Percentiles rank a stretch among this genome's conserved stretches.
These are phyloP conservation scores for Coluber constrictor DNA, from an alignment of 2,797 vertebrate genomes.

Conservation along the genomic window DNA sequence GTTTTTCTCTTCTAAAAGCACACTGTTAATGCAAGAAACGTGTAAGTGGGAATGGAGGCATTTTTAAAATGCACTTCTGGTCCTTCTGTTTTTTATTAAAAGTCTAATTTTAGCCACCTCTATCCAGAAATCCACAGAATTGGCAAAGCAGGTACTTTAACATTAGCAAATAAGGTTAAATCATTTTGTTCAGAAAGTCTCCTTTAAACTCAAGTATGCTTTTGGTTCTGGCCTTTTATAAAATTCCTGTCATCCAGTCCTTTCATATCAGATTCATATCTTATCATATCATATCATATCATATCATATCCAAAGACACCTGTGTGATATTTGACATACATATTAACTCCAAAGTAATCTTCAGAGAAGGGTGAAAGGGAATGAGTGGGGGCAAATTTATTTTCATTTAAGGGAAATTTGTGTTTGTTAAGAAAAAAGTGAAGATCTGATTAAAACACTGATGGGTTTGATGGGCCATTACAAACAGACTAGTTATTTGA, in stretches of 20 bases:
- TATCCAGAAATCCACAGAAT: constrained; percentile 53
- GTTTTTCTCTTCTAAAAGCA: not conserved
- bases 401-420: constrained; percentile 54
- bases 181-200: constrained; percentile 58
- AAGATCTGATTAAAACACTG: constrained; percentile 47
- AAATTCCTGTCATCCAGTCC: constrained; percentile 57
- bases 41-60: constrained; percentile 25
- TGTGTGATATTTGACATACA: constrained; percentile 72
- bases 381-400: constrained; percentile 31
- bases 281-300: not conserved
- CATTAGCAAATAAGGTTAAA: constrained; percentile 58
- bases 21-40: not conserved
- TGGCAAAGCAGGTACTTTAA: constrained; percentile 57
- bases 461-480: constrained; percentile 35
- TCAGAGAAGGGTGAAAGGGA: constrained; percentile 37
- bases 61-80: constrained; percentile 37
- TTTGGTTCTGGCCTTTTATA: constrained; percentile 52
- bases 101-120: constrained; percentile 9
- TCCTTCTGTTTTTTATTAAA: constrained; percentile 39
- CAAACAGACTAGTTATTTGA: constrained; percentile 59
- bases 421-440: constrained; percentile 49
- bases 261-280: constrained; percentile 57
- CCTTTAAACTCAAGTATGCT: constrained; percentile 59
- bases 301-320: constrained; percentile 69
- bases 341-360: constrained; percentile 68